These are phyloP conservation scores for Neoarius graeffei DNA, from an alignment of 2,113 vertebrate species.

Conservation along the genomic window DNA sequence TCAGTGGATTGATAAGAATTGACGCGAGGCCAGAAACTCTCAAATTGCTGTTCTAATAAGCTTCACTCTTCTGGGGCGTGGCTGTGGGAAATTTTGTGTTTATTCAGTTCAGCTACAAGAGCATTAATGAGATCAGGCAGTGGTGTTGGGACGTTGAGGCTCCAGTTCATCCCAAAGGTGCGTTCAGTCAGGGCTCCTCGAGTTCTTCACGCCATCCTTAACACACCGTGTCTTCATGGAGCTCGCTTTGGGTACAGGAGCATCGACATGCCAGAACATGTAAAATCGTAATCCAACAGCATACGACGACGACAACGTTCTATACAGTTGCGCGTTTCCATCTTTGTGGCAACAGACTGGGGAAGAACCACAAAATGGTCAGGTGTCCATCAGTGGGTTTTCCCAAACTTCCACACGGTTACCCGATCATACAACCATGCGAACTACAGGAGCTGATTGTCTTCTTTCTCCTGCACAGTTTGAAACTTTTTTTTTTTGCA, in stretches of 20 bases:
- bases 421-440: not conserved
- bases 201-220: not conserved
- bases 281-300: not conserved
- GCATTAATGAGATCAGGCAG: not conserved
- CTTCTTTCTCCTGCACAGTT: not conserved
- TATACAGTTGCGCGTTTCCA: not conserved
- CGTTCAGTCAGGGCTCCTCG: too few relatives aligned
- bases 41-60: too few relatives aligned
- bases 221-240: not conserved
- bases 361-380: not conserved
- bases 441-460: not conserved
- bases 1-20: not conserved
- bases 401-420: not conserved
- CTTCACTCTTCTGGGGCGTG: not conserved
- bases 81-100: not conserved
- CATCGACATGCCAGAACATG: not conserved
- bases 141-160: not conserved
- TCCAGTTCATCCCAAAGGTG: not conserved
- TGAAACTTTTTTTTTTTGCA: not conserved
- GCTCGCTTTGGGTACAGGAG: too few relatives aligned
- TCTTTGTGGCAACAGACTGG: not conserved
- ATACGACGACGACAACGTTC: too few relatives aligned
- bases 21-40: too few relatives aligned
- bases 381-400: not conserved
- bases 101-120: not conserved